Percentiles rank a stretch among this genome's conserved stretches.
Conservation (phyloP, 2,113 vertebrate species). For the Dasyprocta punctata region DNA sequence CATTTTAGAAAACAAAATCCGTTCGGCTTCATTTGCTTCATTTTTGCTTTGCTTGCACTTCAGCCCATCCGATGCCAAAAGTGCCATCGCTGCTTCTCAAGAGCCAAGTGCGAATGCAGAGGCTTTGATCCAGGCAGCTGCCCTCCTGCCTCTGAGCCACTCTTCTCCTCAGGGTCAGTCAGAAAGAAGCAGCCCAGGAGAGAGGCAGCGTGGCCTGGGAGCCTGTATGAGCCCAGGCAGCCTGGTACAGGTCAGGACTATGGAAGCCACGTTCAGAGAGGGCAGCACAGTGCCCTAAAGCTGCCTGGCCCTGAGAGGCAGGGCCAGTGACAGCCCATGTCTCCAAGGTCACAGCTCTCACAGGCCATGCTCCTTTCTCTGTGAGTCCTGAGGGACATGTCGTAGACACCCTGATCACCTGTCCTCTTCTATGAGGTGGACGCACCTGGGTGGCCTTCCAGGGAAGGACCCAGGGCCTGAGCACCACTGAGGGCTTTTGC, state of each 20-base stretch:
- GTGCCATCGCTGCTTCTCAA: neutral
- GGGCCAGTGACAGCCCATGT: neutral
- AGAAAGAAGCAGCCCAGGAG: neutral
- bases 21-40: neutral
- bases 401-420: neutral
- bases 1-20: neutral
- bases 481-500: neutral
- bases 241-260: accelerated
- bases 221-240: neutral
- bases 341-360: too few species aligned
- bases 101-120: neutral
- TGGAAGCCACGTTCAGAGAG: neutral
- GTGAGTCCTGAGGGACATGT: neutral
- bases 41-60: neutral
- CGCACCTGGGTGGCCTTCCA: accelerated
- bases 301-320: neutral
- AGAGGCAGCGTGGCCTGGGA: neutral
- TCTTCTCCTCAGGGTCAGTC: neutral
- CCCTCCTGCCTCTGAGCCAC: neutral
- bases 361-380: too few species aligned
- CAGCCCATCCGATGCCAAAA: neutral
- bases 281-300: neutral
- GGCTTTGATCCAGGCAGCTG: neutral
- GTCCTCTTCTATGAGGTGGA: neutral
- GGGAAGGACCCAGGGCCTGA: neutral